phyloP scores from a whole-genome alignment of 2,888 invertebrate species.

The Eucera pruinosa region DNA sequence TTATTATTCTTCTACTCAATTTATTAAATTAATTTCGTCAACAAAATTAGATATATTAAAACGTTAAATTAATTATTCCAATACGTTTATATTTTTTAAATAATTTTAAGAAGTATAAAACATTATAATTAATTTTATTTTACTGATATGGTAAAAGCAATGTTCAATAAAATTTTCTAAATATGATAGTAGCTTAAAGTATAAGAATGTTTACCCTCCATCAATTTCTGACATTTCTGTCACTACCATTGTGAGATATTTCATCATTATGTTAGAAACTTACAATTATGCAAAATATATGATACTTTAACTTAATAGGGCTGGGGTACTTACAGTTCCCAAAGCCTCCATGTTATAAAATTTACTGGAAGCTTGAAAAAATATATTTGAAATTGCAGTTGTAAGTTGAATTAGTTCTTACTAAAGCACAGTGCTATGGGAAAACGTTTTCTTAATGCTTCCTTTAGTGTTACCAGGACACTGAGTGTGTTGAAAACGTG shows the following conservation, averaged over 20 bases:
- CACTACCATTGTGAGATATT: not conserved
- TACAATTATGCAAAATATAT: not conserved
- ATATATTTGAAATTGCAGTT: conserved; percentile 26
- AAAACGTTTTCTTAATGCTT: conserved; percentile 39
- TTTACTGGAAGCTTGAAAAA: conserved; percentile 32
- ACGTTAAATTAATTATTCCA: conserved; percentile 8
- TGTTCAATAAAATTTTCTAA: conserved; percentile 15
- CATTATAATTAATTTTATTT: conserved; percentile 17
- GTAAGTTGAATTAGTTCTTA: conserved; percentile 13
- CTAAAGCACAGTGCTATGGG: conserved; percentile 12
- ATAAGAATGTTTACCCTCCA: conserved; percentile 7
- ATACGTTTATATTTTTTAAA: conserved; percentile 9
- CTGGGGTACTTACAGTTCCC: conserved; percentile 76
- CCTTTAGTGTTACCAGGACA: conserved; percentile 59
- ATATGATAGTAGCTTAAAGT: not conserved
- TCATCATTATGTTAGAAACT: not conserved
- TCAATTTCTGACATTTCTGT: not conserved
- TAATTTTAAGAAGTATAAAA: conserved; percentile 11
- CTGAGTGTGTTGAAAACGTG: conserved; percentile 71
- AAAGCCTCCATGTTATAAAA: conserved; percentile 76
- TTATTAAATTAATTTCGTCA: conserved; percentile 20
- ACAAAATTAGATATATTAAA: conserved; percentile 1
- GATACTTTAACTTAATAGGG: not conserved
- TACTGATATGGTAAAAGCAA: conserved; percentile 1
- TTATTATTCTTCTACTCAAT: conserved; percentile 28